These are phyloP conservation scores for Homarus gammarus DNA, from an alignment of 2,888 invertebrate species.

Conservation along the genomic window DNA sequence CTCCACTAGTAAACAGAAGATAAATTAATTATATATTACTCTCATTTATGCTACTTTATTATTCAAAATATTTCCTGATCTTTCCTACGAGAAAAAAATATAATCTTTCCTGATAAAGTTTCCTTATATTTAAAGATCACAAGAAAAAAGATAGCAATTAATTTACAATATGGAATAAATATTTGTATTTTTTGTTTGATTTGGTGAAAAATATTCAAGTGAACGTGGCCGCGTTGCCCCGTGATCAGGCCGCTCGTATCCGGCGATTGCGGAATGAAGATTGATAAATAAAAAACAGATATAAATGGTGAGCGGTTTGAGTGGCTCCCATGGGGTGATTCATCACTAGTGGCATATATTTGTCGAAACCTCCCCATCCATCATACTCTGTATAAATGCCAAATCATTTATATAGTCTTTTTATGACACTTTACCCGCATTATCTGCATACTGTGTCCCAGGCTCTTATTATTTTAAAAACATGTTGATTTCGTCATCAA, in stretches of 20 bases:
- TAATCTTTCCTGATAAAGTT: too few relatives aligned
- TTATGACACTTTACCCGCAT: constrained; percentile 46
- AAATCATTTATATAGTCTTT: constrained; percentile 49
- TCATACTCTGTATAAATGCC: constrained; percentile 36
- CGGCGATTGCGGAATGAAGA: not conserved
- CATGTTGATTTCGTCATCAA: constrained; percentile 4
- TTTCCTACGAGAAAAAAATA: too few relatives aligned
- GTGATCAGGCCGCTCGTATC: not conserved
- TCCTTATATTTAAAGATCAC: too few relatives aligned
- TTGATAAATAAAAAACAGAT: constrained; percentile 14
- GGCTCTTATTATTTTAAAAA: constrained; percentile 26
- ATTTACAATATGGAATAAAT: too few relatives aligned
- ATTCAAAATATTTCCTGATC: too few relatives aligned
- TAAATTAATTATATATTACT: too few relatives aligned
- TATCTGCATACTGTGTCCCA: constrained; percentile 38
- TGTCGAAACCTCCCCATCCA: constrained; percentile 33
- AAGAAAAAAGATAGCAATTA: too few relatives aligned
- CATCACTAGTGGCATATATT: constrained; percentile 36
- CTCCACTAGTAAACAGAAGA: too few relatives aligned
- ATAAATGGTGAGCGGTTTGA: not conserved
- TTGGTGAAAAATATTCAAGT: not conserved
- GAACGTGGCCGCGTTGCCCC: not conserved
- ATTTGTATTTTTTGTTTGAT: not conserved
- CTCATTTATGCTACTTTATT: too few relatives aligned
- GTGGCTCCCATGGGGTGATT: constrained; percentile 5